Evolutionary conservation across 30 jellyfish, hydroid and myxozoan genomes (phyloP), one percentile per base, ranked within the genome.

Genomic region (Aurelia aurita complex sp. Pacific): DNA sequence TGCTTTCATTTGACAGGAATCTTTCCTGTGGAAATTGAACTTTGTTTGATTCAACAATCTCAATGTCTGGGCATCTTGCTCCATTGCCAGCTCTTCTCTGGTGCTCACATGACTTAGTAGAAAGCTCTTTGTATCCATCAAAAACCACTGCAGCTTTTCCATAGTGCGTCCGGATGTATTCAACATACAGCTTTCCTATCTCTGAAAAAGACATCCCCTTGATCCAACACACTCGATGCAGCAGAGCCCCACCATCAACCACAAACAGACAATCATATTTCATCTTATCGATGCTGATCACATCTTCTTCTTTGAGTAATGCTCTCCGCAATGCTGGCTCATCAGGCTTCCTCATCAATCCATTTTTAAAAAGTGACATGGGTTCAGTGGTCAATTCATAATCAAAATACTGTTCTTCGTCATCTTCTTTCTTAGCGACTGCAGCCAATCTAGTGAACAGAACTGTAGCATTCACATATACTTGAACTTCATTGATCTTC

Each of bases 311-410:
- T 71, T 35, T 38, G 66, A 71, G 65, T 35, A 71, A 35, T 71
- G 64, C 81, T 46, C 18, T 71, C 51, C 64, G 14, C 67, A 71
- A 46, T 32, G 65, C 64, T 71, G 81, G 36, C 73, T 85, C 1
- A 43, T 74, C 90, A 52, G 95, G 96, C 66, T 87, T 87, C 62
- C 94, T 60, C 94, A 74, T 85, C 73, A 74, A 13, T 64, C 92
- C 88, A 55, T 40, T 36, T 40, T 70, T 70, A 15, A 70, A 83
- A 14, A 70, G 79, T 16, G 79, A 5, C 73, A 13, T 15, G 14
- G 94, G 91, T 33, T 60, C 75, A 10, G 42, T 35, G 33, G 94
- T 85, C 62, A 85, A 55, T 74, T 85, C 94, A 75, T 83, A 72
- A 14, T 83, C 80, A 85, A 85, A 85, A 46, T 75, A 76, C 53